A percentile compares a stretch with the other conserved stretches of the same genome.
These are phyloP conservation scores for Argopecten irradians DNA, from an alignment of 1,140 invertebrate genomes.

Conservation along the genomic window DNA sequence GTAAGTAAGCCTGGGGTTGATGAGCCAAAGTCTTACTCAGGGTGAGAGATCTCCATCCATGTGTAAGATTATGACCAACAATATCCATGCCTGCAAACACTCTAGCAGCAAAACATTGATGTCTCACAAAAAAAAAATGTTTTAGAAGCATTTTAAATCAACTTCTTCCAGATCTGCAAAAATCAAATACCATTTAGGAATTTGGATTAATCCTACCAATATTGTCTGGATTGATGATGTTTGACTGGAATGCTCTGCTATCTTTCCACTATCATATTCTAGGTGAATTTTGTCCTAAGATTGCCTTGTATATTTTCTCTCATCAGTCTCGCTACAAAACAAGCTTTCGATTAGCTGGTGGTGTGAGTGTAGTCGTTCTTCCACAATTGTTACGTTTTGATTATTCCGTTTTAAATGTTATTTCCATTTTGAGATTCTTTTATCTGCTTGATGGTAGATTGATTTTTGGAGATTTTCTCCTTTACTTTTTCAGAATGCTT, in stretches of 20 bases:
- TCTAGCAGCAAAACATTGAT: no score
- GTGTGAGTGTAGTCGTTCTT: conserved; percentile 1
- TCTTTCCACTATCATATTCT: background rate
- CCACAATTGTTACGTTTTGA: background rate
- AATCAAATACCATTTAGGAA: background rate
- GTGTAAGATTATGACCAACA: no score
- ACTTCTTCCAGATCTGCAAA: no score
- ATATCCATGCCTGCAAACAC: no score
- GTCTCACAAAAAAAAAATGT: no score
- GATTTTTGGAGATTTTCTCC: background rate
- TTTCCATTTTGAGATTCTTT: background rate
- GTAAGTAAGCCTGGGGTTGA: no score
- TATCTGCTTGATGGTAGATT: background rate
- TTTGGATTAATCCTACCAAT: background rate
- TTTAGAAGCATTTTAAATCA: no score
- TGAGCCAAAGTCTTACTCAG: no score
- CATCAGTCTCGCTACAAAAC: conserved; percentile 8
- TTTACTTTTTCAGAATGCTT: background rate
- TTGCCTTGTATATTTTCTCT: background rate
- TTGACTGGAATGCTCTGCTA: conserved; percentile 7
- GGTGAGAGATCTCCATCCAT: no score
- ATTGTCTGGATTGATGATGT: background rate
- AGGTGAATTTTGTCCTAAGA: background rate
- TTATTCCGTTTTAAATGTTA: background rate
- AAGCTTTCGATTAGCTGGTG: background rate